Base-by-base conservation (phyloP, 2,797 vertebrate genomes). In the Manis crassicaudata region DNA sequence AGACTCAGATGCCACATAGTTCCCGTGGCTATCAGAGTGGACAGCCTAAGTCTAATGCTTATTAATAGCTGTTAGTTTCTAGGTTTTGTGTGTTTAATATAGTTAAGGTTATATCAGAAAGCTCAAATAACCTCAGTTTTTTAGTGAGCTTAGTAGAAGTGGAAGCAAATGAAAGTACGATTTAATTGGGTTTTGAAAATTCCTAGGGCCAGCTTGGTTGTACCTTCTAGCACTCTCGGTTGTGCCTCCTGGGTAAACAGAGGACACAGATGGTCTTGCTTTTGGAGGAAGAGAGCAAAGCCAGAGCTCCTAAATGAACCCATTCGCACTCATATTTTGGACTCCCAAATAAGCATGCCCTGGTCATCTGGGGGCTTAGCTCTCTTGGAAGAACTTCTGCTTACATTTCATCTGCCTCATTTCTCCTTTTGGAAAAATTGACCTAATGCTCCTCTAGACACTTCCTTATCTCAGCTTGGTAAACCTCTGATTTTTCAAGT, bases 121-220 rank as follows among this genome's bases (percentile, higher is more conserved):
- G 9, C 23, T 63, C n/a, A 73, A 86, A 58, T 65, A 40, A 56
- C 43, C 52, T 82, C 23, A 77, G 43, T 37, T 79, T 92, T 67
- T 86, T 56, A 7, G 67, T 29, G 23, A 83, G 54, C 35, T 91
- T 54, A 62, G 43, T 58, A 60, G 16, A 89, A 90, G 27, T 56
- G 46, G 83, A 95, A 77, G 40, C 40, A 81, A 86, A 68, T 4
- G 43, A 76, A 84, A 90, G 21, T 12, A 17, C 73, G 27, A 27
- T 93, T 95, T 91, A 20, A 37, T 85, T 89, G 80, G 27, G 35
- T 92, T 94, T 94, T 80, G 25, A 67, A 86, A 50, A 62, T 96
- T 79, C 65, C 83, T 87, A 76, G 56, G 76, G 63, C 68, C 58
- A 54, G 54, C 52, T 58, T 85, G 58, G 92, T 97, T 85, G 37